Evolutionary conservation across 2,113 vertebrate genomes (phyloP), one percentile per base, ranked within the genome.

Genomic region (Meleagris gallopavo): DNA sequence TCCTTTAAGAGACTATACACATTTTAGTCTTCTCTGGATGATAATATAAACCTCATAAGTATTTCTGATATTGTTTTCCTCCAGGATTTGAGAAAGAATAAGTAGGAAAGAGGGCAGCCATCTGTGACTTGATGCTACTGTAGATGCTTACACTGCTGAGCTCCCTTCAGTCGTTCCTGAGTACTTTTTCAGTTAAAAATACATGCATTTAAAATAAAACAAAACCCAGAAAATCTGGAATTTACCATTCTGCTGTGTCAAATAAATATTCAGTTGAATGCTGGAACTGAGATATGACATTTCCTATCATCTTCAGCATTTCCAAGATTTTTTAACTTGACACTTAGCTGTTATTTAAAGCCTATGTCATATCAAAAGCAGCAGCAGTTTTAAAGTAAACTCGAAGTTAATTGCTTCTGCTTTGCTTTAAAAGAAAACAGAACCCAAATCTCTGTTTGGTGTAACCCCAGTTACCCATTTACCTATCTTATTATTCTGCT

Each of bases 21-120:
- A 52, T 45, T 94, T 95, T 89, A 94, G 76, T 65, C 73, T 83
- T 83, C 85, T 54, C 72, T 60, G 46, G 60, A 41, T 45, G 62
- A n/a, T 43, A 69, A 52, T 55, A 84, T 36, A 41, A 82, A 74
- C 17, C 70, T 20, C 40, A 38, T 36, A 79, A 80, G n/a, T 73
- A 54, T 61, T 78, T 95, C 48, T 61, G 45, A 67, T 27, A 79
- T 80, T 78, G 89, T 82, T 91, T 83, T 90, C 48, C 75, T 84
- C 16, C 54, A 89, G 60, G 66, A 67, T 9, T n/a, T 19, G 32
- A 54, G 67, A 60, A 81, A 72, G 57, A 88, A 66, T 45, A 29
- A 86, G 65, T 79, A 88, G 19, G 41, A 67, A 54, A 82, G 64
- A 66, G 21, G 21, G 5, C 43, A 67, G 4, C 18, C 5, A n/a